Evolutionary conservation across 1,140 invertebrate genomes (phyloP).

Genomic region (Heliconius melpomene): DNA sequence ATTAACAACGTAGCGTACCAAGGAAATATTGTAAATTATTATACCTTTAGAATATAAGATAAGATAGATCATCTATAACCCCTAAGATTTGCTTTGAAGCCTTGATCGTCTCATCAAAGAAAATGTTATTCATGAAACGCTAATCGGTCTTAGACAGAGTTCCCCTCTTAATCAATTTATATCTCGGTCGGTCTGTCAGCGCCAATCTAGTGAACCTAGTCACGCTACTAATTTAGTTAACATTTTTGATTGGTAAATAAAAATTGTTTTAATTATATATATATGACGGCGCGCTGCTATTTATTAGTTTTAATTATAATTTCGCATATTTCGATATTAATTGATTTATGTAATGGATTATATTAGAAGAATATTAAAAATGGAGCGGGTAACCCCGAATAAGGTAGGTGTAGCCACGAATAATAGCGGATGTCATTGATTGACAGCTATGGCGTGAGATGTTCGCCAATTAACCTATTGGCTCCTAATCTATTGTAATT

Average conservation of each 20-base stretch:
- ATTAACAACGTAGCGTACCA: not conserved
- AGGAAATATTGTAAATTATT: not conserved
- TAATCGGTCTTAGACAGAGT: slow-evolving; percentile 3
- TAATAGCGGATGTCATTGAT: too few relatives aligned
- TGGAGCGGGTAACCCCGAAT: too few relatives aligned
- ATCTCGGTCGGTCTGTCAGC: not conserved
- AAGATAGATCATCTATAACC: not conserved
- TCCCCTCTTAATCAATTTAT: slow-evolving; percentile 5
- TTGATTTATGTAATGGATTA: too few relatives aligned
- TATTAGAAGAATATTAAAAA: too few relatives aligned
- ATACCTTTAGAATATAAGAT: not conserved
- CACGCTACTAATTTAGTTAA: not conserved
- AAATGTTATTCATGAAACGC: not conserved
- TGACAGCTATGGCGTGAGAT: too few relatives aligned
- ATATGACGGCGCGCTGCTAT: too few relatives aligned
- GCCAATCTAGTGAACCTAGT: not conserved
- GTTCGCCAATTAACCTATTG: too few relatives aligned
- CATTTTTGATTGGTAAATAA: not conserved
- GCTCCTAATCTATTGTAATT: too few relatives aligned
- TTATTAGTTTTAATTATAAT: too few relatives aligned
- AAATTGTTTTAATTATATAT: not conserved
- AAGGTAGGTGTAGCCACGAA: too few relatives aligned
- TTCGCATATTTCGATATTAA: too few relatives aligned
- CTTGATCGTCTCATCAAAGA: slow-evolving; percentile 6
- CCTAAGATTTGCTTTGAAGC: not conserved